Conservation (phyloP, 2,113 vertebrate genomes). For the Redunca redunca region DNA sequence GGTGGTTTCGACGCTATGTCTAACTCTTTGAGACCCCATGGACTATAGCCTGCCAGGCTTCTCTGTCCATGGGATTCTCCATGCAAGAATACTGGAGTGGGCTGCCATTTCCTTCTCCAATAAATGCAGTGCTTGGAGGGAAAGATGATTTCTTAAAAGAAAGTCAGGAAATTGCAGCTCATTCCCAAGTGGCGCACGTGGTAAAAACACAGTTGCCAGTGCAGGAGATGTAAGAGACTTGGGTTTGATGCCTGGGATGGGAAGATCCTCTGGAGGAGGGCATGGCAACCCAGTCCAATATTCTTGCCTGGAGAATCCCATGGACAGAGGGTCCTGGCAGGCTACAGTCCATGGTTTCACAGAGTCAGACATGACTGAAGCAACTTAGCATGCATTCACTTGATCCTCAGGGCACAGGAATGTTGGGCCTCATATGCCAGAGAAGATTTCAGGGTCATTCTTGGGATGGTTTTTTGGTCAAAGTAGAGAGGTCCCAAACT, state of each 20-base stretch:
- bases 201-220: background rate
- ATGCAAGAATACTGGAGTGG: background rate
- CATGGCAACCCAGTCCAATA: background rate
- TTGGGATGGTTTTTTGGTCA: background rate
- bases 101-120: background rate
- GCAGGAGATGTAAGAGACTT: background rate
- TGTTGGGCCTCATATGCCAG: background rate
- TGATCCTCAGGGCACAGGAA: no score
- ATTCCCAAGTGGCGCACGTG: background rate
- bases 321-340: no score
- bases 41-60: background rate
- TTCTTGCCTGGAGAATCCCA: background rate
- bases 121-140: slow-evolving; percentile 56
- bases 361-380: background rate
- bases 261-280: background rate
- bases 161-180: background rate
- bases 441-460: background rate
- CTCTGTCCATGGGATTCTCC: background rate
- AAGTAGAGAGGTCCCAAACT: background rate
- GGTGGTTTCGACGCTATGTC: background rate
- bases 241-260: background rate
- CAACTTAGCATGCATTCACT: background rate
- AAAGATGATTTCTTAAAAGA: background rate
- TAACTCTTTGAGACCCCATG: background rate
- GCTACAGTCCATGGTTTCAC: background rate